Base-by-base conservation (phyloP, 2,113 vertebrate genomes). In the Prionailurus viverrinus region DNA sequence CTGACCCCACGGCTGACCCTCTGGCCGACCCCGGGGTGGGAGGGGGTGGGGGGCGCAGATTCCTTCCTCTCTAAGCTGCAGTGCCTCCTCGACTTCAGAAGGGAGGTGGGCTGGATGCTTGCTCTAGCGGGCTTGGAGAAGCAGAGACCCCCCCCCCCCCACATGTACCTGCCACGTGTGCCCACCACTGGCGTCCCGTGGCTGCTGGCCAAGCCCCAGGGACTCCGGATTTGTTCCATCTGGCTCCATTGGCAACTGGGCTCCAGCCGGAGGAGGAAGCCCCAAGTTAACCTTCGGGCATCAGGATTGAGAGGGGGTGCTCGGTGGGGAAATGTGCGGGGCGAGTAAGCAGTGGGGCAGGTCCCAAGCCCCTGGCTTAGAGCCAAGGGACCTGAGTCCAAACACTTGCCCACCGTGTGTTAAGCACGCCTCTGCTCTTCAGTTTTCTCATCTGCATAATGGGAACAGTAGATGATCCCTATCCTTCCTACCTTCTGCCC, bases 121-220 rank as follows among this genome's bases (percentile, higher is more conserved):
- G 36, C 68, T 82, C 27, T 36, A 58, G 61, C 61, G 61, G 71
- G 21, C 84, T 86, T n/a, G 68, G 39, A 87, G 79, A 80, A 91
- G 25, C 55, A 66, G 23, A 66, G 15, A 33, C 48, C 21, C 48
- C 80, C 76, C 41, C 41, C 6, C 41, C 1, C 41, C 1, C 13
- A 45, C 82, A 31, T 48, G 95, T 45, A 74, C 61, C 45, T 91
- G 89, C 81, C 85, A 88, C 71, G 41, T 85, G 92, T 61, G 41
- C 81, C 91, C 53, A 55, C 78, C 87, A 7, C 51, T 33, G 84
- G n/a, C 68, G 29, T 23, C n/a, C 1, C 0, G 6, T 31, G 74
- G 45, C 89, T 82, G 69, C 76, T 71, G 94, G 53, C 66, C 82
- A 65, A 81, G 65, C 65, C 51, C 83, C 58, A 29, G 89, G 39